Conservation (phyloP, 2,888 invertebrate species). For the Fissipunctia ypsillon region DNA sequence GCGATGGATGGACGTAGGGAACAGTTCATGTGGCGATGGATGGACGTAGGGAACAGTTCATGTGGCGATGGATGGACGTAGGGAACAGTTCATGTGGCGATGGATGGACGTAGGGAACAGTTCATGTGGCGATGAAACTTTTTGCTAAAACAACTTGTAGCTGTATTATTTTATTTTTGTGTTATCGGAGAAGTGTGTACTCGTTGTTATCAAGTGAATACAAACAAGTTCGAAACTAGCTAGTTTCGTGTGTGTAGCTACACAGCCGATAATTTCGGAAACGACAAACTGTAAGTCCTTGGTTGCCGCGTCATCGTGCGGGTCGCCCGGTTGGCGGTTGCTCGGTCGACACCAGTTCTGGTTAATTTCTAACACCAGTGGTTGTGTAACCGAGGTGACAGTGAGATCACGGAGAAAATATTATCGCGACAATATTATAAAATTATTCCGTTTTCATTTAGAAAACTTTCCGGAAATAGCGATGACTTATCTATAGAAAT, state of each 20-base stretch:
- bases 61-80: too few species aligned
- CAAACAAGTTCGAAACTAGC: constrained; percentile 16
- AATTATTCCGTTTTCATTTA: constrained; percentile 55
- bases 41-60: too few species aligned
- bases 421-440: constrained; percentile 22
- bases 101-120: not conserved
- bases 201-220: constrained; percentile 46
- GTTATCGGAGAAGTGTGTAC: constrained; percentile 32
- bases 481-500: constrained; percentile 24
- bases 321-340: not conserved
- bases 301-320: constrained; percentile 9
- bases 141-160: not conserved
- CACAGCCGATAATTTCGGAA: constrained; percentile 10
- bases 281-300: constrained; percentile 39
- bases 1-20: too few species aligned
- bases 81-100: too few species aligned
- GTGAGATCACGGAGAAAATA: constrained; percentile 46
- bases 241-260: too few species aligned
- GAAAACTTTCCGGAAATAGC: constrained; percentile 50
- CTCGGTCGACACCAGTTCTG: not conserved
- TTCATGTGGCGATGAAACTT: not conserved
- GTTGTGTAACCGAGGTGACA: constrained; percentile 47
- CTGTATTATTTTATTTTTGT: not conserved
- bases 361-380: not conserved
- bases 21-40: not conserved